Conservation (phyloP, 2,113 vertebrate species). For the Phalacrocorax brasilianus region DNA sequence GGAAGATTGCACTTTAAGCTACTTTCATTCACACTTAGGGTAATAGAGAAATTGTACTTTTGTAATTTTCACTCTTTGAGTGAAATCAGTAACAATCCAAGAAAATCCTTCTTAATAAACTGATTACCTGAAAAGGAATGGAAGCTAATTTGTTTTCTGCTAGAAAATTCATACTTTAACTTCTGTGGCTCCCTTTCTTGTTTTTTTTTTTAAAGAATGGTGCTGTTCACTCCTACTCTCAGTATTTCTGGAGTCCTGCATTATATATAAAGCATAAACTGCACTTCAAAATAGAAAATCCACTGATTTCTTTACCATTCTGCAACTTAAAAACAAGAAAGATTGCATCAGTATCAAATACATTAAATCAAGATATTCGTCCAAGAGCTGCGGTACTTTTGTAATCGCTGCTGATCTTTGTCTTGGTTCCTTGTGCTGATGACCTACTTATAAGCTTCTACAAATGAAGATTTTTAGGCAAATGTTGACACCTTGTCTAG, state of each 20-base stretch:
- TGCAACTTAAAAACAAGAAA: background rate
- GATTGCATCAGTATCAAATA: background rate
- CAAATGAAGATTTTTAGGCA: conserved; percentile 33
- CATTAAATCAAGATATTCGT: background rate
- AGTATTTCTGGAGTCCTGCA: background rate
- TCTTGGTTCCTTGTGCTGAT: conserved; percentile 24
- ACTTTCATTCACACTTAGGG: background rate
- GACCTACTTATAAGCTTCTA: conserved; percentile 11
- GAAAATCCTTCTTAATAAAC: background rate
- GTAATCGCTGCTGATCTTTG: background rate
- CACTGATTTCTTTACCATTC: background rate
- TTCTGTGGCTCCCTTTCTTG: background rate
- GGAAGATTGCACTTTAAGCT: background rate
- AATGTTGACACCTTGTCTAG: conserved; percentile 27
- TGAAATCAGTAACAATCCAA: background rate
- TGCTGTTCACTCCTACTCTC: background rate
- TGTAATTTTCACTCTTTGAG: background rate
- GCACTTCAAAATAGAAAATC: background rate
- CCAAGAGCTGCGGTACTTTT: background rate
- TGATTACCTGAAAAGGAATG: background rate
- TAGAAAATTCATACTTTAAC: background rate
- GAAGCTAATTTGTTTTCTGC: background rate
- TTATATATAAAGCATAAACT: background rate
- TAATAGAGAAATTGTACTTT: background rate
- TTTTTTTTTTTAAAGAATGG: background rate